Evolutionary conservation across 2,797 vertebrate genomes (phyloP), one percentile per base, ranked within the genome.

Genomic region (Intellagama lesueurii): DNA sequence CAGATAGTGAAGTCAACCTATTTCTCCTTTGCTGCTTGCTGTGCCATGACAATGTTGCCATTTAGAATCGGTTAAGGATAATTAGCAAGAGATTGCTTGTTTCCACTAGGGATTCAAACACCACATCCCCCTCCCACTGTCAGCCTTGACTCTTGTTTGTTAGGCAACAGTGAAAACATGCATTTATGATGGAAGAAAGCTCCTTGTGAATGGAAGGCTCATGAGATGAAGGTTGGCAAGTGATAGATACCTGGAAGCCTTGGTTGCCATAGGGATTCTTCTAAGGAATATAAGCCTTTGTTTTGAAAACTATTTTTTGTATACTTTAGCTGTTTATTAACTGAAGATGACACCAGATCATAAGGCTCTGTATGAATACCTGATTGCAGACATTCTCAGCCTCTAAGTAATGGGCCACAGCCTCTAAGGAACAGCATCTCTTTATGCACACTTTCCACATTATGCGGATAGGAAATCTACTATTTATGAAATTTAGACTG

Each of bases 21-120:
- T 68, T 76, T 81, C 80, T 44, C 16, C 66, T 76, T 77, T 44
- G 60, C 60, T 69, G 35, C 79, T 69, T 90, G 64, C 60, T 87
- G 60, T 82, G 85, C 79, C 47, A 70, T 82, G 85, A 83, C 79
- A 87, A 75, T 83, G 79, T 82, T 90, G 79, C 79, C 64, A 87
- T 87, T 87, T 70, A 87, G 60, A 83, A 82, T 82, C 47, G 60
- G 80, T 87, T 90, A 90, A 86, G 47, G 72, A 86, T 87, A 83
- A 90, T 90, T 90, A 90, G 85, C 72, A 87, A 60, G 85, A 83
- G 47, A 90, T 83, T 86, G 72, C 80, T 87, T 82, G 80, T 82
- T 90, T 87, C 80, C 64, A 87, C 79, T 52, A 90, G 76, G 69
- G 79, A 35, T 77, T 86, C 28, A 76, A 86, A 28, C 69, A 47